Conservation (phyloP, 1,140 invertebrate species). For the Atta cephalotes region DNA sequence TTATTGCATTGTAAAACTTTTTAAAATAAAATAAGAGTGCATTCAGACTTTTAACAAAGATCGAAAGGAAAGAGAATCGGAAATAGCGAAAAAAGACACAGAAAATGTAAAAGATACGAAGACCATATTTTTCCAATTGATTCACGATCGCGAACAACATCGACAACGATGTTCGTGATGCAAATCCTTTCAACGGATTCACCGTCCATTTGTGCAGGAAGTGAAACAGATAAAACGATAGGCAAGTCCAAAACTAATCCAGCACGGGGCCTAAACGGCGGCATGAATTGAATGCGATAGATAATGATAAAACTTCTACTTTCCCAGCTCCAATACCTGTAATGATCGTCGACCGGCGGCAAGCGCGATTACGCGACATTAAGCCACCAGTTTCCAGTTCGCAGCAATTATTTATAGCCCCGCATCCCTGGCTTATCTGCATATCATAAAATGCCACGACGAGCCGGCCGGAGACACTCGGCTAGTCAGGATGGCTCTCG, state of each 20-base stretch:
- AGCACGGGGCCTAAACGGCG: constrained; percentile 16
- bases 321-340: constrained; percentile 37
- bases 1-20: background rate
- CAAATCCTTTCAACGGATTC: constrained; percentile 4
- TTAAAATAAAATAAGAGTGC: background rate
- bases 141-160: background rate
- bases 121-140: background rate
- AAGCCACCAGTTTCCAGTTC: constrained; percentile 59
- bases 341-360: constrained; percentile 46
- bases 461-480: constrained; percentile 9
- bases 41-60: background rate
- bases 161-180: background rate
- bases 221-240: constrained; percentile 49
- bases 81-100: background rate
- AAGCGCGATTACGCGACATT: constrained; percentile 51
- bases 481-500: constrained; percentile 24
- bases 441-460: constrained; percentile 48
- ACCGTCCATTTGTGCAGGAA: constrained; percentile 20
- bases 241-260: constrained; percentile 22
- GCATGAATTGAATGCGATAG: constrained; percentile 19
- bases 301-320: constrained; percentile 51
- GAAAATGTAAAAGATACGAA: background rate
- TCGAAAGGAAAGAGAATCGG: background rate
- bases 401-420: constrained; percentile 56
- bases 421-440: constrained; percentile 54